phyloP scores from a whole-genome alignment of 2,888 invertebrate species.

The Patella ulyssiponensis region DNA sequence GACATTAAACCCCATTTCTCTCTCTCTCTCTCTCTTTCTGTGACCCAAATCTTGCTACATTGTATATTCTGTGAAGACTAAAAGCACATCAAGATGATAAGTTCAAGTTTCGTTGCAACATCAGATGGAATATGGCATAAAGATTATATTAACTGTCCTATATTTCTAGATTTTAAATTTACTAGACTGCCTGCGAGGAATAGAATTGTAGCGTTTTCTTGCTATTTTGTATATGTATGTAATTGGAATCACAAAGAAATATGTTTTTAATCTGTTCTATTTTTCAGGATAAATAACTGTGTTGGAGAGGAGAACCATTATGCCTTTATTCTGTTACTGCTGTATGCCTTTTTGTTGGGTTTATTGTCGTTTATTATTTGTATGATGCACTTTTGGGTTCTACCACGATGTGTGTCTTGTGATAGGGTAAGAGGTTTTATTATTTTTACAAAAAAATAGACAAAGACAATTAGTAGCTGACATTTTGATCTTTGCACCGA shows the following conservation, averaged over 20 bases:
- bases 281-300: conserved; percentile 72
- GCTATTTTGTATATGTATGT: too few relatives aligned
- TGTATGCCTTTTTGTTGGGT: conserved; percentile 76
- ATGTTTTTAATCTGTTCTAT: conserved; percentile 9
- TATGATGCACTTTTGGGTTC: conserved; percentile 62
- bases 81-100: background rate
- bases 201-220: too few relatives aligned
- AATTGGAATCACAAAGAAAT: background rate
- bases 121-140: too few relatives aligned
- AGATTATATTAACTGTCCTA: too few relatives aligned
- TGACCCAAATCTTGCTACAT: background rate
- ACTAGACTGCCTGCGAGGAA: too few relatives aligned
- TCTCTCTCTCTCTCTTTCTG: too few relatives aligned
- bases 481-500: background rate
- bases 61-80: background rate
- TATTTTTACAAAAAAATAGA: background rate
- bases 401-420: conserved; percentile 63
- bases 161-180: too few relatives aligned
- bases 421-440: conserved; percentile 53
- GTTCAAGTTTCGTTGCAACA: too few relatives aligned
- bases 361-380: conserved; percentile 50
- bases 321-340: conserved; percentile 73
- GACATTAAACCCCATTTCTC: too few relatives aligned
- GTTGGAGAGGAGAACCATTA: conserved; percentile 72
- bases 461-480: background rate